Evolutionary conservation across 2,797 vertebrate species (phyloP), one percentile per base, ranked within the genome.

Genomic region (Pseudochirops corinnae): DNA sequence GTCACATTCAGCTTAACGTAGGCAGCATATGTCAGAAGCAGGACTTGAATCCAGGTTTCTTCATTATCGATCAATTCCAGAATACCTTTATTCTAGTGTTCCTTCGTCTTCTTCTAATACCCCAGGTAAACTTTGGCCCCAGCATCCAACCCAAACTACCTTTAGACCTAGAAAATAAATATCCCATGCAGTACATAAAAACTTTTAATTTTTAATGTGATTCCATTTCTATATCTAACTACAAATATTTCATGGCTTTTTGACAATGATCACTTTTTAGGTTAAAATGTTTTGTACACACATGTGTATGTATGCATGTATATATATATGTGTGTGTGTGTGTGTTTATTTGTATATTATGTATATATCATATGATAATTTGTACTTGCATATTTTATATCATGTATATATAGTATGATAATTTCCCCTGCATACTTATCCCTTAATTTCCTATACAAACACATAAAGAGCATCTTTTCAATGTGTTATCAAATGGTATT

Each of bases 381-480:
- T 52, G 46, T 46, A 46, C 2, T 46, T 46, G 46, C 46, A 46
- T 29, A 10, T 57, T 3, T 58, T 58, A 7, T 58, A 29, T 29
- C 28, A 28, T 33, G 31, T 62, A 31, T 33, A 3, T 13, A 60
- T 29, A 31, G 5, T 62, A 5, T 33, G 31, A 33, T 14, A 16
- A 67, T 67, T 18, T 18, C n/a, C 62, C n/a, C 16, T 87, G 95
- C 97, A 94, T 29, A 5, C 13, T 21, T 90, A 90, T 92, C 26
- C 90, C 3, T 55, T 93, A 60, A 0, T 62, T 93, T 93, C 26
- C 56, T 16, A 62, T 26, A 57, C 50, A 90, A 56, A 46, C 94
- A 93, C 2, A 90, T 29, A 93, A 62, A 53, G 18, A 95, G 93
- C 11, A 28, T 93, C 46, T 95, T 92, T 93, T 90, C 82, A 96